Base-by-base conservation (phyloP, 2,797 vertebrate genomes). In the Chaenodraco wilsoni region DNA sequence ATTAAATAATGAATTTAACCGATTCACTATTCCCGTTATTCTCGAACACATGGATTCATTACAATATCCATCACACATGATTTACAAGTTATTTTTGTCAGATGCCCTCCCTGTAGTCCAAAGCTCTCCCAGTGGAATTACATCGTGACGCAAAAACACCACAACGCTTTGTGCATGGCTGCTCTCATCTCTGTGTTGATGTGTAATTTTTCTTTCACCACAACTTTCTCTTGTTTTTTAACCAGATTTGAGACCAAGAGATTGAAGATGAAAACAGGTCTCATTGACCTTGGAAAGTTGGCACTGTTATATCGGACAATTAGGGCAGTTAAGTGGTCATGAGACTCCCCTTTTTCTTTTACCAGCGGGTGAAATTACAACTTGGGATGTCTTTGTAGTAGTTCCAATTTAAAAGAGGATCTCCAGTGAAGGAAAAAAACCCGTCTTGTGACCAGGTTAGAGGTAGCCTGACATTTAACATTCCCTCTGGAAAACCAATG, bases 391-490 rank as follows among this genome's bases (percentile, higher is more conserved):
- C 33, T 62, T 12, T 3, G 55, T 45, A n/a, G 19, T 59, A 17
- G 9, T 40, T 68, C 3, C 21, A 65, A 13, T 13, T 41, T 50
- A 4, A 61, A 31, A 15, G 50, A 44, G 16, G 10, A 37, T 49
- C 54, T 41, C 11, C 48, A 16, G 41, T 44, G 37, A 33, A 37
- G 33, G 37, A 19, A 16, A 50, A 62, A 33, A 68, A 31, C 2
- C 12, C 4, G 52, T 68, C 79, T 57, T 71, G 59, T 77, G 65
- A 65, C 49, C 23, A 45, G n/a, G 37, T 61, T 59, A 16, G 37
- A 71, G 1, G 3, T 33, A 21, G 14, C 11, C 48, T 60, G 48
- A 62, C 72, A 76, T 68, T 7, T n/a, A 73, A 74, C 72, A 59
- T 54, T 60, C 23, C 17, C 27, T 4, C 14, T n/a, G 7, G 31